Evolutionary conservation across 2,888 invertebrate species (phyloP).

Genomic region (Neoscelio sp.): DNA sequence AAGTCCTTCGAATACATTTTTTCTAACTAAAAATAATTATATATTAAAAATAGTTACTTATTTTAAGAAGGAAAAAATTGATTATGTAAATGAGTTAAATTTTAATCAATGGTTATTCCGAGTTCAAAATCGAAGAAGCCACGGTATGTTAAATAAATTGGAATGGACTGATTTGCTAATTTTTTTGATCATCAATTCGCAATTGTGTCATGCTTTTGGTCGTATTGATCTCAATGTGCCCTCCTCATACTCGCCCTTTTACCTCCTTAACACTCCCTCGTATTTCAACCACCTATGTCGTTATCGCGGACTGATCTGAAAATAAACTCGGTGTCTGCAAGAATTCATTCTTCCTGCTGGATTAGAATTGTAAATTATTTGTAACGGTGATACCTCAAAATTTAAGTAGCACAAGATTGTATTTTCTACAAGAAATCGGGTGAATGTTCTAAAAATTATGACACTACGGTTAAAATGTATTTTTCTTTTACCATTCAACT

Average conservation of each 20-base stretch:
- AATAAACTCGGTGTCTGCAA: constrained; percentile 50
- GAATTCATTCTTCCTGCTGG: constrained; percentile 53
- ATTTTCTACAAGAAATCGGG: not conserved
- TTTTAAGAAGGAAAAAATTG: too few species aligned
- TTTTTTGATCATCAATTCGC: constrained; percentile 57
- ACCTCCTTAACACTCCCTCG: constrained; percentile 50
- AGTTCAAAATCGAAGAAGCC: constrained; percentile 56
- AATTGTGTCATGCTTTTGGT: constrained; percentile 49
- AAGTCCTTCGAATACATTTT: too few species aligned
- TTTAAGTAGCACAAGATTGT: constrained; percentile 40
- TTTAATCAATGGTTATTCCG: constrained; percentile 49
- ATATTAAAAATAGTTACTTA: too few species aligned
- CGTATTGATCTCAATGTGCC: constrained; percentile 54
- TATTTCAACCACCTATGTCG: constrained; percentile 42
- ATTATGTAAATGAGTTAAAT: not conserved
- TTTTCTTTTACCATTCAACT: too few species aligned
- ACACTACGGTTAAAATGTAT: too few species aligned
- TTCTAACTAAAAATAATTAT: too few species aligned
- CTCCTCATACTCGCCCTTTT: constrained; percentile 39
- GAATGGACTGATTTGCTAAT: constrained; percentile 54
- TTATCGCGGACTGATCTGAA: constrained; percentile 53
- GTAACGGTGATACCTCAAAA: constrained; percentile 36
- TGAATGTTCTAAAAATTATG: too few species aligned
- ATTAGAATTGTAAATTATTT: constrained; percentile 60
- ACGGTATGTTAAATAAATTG: constrained; percentile 59